Base-by-base conservation (phyloP, 2,113 vertebrate genomes). In the Echinops telfairi region DNA sequence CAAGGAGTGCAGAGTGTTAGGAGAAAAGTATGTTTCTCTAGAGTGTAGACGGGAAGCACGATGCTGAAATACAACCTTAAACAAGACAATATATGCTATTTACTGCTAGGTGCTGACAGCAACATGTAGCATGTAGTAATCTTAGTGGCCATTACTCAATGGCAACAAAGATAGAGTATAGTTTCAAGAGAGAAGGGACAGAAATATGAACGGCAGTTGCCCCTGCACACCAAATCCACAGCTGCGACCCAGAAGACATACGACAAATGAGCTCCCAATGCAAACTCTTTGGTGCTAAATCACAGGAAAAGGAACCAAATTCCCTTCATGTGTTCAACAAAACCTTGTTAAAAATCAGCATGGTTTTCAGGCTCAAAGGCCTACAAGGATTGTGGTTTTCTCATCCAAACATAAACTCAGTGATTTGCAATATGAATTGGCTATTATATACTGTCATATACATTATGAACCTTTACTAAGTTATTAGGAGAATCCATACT, bases 141-240 rank as follows among this genome's bases (percentile, higher is more conserved):
- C n/a, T 25, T 80, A 94, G 68, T 60, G 64, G 75, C 60, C 83
- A 86, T 96, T n/a, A 95, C 9, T 96, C 93, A 94, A 0, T 3
- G 36, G 85, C 64, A 86, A 83, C 89, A 68, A 86, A 90, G 38
- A 92, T 14, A 92, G 40, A 88, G 22, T 9, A 20, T 0, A 75
- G n/a, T 19, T 83, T 81, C 68, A n/a, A 38, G 62, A 81, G 58
- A 25, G 15, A 86, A 70, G 40, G 88, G 92, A 93, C 76, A 96
- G 94, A 95, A 96, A 93, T 88, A 95, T 10, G 71, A 77, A 86
- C 15, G 75, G 43, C 70, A 88, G 43, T 94, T 94, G 94, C 71
- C 90, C 79, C 90, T 76, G 57, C 29, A 82, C 86, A 73, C 88
- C 78, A 80, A 47, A 86, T 73, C 8, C 47, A 11, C 88, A 97